Evolutionary conservation across 2,888 invertebrate species (phyloP).

Genomic region (Phorcus lineatus): DNA sequence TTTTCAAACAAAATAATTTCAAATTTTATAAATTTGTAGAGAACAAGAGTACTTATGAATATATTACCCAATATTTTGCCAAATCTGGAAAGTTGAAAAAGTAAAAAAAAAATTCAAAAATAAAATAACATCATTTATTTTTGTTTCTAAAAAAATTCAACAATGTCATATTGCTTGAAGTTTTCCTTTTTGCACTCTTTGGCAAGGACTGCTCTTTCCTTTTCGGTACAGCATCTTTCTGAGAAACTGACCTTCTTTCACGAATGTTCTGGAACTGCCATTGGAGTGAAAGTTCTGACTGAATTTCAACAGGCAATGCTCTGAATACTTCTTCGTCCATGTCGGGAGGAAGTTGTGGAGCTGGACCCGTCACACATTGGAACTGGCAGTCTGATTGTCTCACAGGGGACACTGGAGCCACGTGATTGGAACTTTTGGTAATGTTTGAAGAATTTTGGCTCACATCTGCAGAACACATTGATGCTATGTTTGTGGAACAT

Average conservation of each 20-base stretch:
- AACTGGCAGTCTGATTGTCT: background rate
- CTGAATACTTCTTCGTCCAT: conserved; percentile 20
- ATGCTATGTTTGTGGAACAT: no score
- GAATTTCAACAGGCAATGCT: conserved; percentile 7
- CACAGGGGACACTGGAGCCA: background rate
- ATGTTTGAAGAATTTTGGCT: background rate
- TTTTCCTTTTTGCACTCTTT: background rate
- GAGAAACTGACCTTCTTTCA: background rate
- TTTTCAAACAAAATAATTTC: no score
- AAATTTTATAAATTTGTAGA: no score
- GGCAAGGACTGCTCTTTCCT: background rate
- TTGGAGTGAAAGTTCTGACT: conserved; percentile 14
- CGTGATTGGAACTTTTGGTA: background rate
- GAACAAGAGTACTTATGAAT: no score
- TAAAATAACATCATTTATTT: background rate
- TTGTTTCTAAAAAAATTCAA: background rate
- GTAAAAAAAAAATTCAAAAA: background rate
- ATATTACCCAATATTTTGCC: no score
- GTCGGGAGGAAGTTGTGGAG: background rate
- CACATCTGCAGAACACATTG: background rate
- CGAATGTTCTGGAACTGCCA: conserved; percentile 5
- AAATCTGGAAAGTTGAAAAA: no score
- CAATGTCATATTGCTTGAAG: background rate
- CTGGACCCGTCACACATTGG: background rate
- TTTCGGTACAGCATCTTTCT: background rate